Evolutionary conservation across 1,140 invertebrate genomes (phyloP).

Genomic region (Scaptomyza montana): DNA sequence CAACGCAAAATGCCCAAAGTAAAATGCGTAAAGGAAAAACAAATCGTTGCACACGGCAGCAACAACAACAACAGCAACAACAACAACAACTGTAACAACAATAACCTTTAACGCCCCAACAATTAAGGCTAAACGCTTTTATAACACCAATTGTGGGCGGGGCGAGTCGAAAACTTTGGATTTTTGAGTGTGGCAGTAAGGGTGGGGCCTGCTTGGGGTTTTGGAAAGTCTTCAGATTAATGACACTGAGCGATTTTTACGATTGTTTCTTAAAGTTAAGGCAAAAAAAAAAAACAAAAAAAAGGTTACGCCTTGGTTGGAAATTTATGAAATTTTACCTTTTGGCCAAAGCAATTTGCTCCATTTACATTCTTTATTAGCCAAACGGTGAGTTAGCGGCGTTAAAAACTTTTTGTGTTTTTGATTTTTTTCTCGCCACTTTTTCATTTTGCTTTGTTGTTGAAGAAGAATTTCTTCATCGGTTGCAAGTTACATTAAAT

Average conservation of each 20-base stretch:
- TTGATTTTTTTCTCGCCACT: neutral
- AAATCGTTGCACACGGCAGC: slow-evolving; percentile 47
- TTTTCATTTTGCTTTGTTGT: slow-evolving; percentile 22
- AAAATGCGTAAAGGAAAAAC: slow-evolving; percentile 58
- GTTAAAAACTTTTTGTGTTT: slow-evolving; percentile 33
- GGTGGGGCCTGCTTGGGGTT: neutral
- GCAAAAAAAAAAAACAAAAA: too few species aligned
- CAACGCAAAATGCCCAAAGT: slow-evolving; percentile 41
- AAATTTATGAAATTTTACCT: slow-evolving; percentile 79
- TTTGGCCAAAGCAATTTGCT: slow-evolving; percentile 78
- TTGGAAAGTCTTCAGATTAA: slow-evolving; percentile 55
- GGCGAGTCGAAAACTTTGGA: slow-evolving; percentile 31
- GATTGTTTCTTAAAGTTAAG: slow-evolving; percentile 62
- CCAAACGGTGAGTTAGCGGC: slow-evolving; percentile 50
- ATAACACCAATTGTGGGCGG: slow-evolving; percentile 52
- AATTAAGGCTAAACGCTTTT: slow-evolving; percentile 66
- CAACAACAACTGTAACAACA: slow-evolving; percentile 35
- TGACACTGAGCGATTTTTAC: slow-evolving; percentile 64
- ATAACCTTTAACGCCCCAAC: slow-evolving; percentile 64
- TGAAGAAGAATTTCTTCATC: slow-evolving; percentile 37
- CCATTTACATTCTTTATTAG: slow-evolving; percentile 81
- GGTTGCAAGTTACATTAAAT: slow-evolving; percentile 45
- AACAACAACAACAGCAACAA: slow-evolving; percentile 36
- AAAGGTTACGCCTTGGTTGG: neutral
- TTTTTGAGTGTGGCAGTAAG: neutral